phyloP scores from a whole-genome alignment of 2,113 vertebrate species.

The Petaurus breviceps region DNA sequence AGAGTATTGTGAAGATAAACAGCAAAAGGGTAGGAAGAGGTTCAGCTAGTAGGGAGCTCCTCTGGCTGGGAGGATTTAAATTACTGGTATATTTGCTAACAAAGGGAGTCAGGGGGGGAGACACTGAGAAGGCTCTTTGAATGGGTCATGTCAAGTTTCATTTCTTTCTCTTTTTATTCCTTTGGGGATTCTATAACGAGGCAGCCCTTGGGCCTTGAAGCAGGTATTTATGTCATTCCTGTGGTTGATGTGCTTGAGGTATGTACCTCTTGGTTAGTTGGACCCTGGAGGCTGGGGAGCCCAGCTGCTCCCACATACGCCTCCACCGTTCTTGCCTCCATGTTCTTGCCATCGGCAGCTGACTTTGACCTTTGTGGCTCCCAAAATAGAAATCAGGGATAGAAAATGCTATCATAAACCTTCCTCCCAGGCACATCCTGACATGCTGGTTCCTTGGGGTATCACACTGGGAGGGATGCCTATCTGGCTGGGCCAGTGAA shows the following conservation, averaged over 20 bases:
- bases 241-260: constrained; percentile 55
- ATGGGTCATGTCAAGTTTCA: accelerated
- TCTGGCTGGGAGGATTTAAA: not conserved
- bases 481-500: not conserved
- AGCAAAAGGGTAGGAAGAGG: not conserved
- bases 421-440: constrained; percentile 36
- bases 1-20: not conserved
- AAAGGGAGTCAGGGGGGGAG: not conserved
- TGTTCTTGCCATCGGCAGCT: not conserved
- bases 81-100: constrained; percentile 37
- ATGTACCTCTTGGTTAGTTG: constrained; percentile 60
- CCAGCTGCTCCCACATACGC: constrained; percentile 77
- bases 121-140: not conserved
- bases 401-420: constrained; percentile 64
- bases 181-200: constrained; percentile 26
- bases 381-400: constrained; percentile 50
- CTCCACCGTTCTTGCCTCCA: accelerated
- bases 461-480: not conserved
- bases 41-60: not conserved
- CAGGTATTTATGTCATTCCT: constrained; percentile 61
- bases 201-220: constrained; percentile 45
- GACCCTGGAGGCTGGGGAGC: constrained; percentile 72
- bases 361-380: constrained; percentile 82
- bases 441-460: constrained; percentile 16
- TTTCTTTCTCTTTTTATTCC: constrained; percentile 37